Base-by-base conservation (phyloP, 1,140 invertebrate species). In the Orchesella cincta region DNA sequence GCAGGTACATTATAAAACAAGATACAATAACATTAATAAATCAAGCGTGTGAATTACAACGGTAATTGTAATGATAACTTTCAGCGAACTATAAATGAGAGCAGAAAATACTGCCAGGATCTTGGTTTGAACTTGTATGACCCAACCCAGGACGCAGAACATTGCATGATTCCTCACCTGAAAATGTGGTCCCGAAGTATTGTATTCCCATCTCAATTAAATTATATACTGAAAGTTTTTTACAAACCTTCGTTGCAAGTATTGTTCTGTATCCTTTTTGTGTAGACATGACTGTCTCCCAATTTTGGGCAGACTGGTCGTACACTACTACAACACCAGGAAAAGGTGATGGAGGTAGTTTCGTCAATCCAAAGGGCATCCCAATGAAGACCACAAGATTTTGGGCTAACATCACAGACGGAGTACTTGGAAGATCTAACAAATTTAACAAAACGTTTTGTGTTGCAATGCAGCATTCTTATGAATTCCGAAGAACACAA, bases 261-360 rank as follows among this genome's bases (percentile, higher is more conserved):
- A n/a, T n/a, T n/a, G n/a, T n/a, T n/a, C n/a, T n/a, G n/a, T n/a
- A n/a, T n/a, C n/a, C n/a, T n/a, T 26, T n/a, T 57, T 57, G 12
- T 57, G 26, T 57, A 57, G 62, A 67, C 14, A 29, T 67, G 14
- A 67, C 62, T 29, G 62, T 67, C 5, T 67, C 62, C 14, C 62
- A 67, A 31, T 67, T 67, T 31, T 67, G 62, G 62, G 33, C 62
- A n/a, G n/a, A n/a, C n/a, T n/a, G n/a, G 8, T 67, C 62, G n/a
- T 67, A 8, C 5, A 67, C 23, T 57, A 18, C 23, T 8, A 57
- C 54, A n/a, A 46, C 39, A 57, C 12, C 12, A 57, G 8, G 26
- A 57, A 57, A 26, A 57, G n/a, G 26, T 57, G 23, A 57, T 46
- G 39, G 39, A 46, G 18, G 5, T 5, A 18, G 18, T 46, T 5